Evolutionary conservation across 2,888 invertebrate genomes (phyloP), one percentile per base, ranked within the genome.

Genomic region (Drosophila picticornis): DNA sequence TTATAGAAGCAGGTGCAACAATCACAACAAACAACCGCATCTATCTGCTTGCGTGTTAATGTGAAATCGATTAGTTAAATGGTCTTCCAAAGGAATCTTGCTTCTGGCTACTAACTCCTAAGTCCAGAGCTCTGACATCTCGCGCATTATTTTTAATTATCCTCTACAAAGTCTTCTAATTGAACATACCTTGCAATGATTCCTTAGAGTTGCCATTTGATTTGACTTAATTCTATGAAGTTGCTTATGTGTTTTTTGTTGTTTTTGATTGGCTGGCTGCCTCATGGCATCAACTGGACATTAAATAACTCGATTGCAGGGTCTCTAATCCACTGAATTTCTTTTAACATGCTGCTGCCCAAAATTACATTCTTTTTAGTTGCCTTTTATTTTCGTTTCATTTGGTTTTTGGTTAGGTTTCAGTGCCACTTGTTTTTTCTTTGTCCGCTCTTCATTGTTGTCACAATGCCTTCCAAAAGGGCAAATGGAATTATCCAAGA

Each of bases 31-130:
- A 13, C 43, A 62, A 62, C 67, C 74, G 77, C 68, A 69, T 66
- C 65, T 55, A 80, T 55, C 57, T 70, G 65, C 64, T 71, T 60
- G 75, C 64, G 72, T 56, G 58, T 59, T 59, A 77, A 76, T 78
- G 72, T 86, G 84, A 74, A 86, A 88, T 88, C 86, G 84, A 88
- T 88, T 84, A 81, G 80, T 61, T 58, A 64, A 72, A 63, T 74
- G 80, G 68, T 50, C 66, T 68, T 66, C 46, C 60, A 53, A 38
- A 50, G 50, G 40, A 46, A 16, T 46, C 9, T 7, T 16, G 25
- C 57, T 31, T 32, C 53, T 4, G n/a, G n/a, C 51, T 52, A 16
- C 29, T 59, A 16, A 46, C 61, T 38, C 13, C 53, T 60, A 31
- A 51, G 51, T 46, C 19, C 56, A 25, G 16, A 40, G 55, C n/a